Evolutionary conservation across 2,797 vertebrate genomes (phyloP).

Genomic region (Coranthus polyacanthus): DNA sequence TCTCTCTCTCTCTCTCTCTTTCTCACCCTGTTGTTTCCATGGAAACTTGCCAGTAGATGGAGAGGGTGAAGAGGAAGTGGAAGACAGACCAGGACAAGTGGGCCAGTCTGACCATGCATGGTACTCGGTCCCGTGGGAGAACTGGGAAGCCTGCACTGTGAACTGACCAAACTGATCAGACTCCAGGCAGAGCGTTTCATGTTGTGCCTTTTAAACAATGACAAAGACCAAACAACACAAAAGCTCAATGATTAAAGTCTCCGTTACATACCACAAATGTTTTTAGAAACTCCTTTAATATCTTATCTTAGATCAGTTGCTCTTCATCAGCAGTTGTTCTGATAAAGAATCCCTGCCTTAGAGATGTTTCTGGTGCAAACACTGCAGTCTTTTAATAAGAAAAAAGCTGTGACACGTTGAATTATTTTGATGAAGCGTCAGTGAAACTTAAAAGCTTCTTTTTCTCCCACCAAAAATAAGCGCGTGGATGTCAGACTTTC

Average conservation of each 20-base stretch:
- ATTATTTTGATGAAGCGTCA: constrained; percentile 25
- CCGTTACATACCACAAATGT: not conserved
- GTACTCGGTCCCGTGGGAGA: constrained; percentile 72
- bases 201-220: constrained; percentile 27
- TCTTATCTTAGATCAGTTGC: constrained; percentile 11
- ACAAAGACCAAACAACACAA: not conserved
- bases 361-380: constrained; percentile 14
- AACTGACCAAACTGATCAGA: constrained; percentile 46
- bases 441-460: constrained; percentile 33
- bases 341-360: not conserved
- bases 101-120: constrained; percentile 79
- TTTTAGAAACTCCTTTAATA: not conserved
- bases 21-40: constrained; percentile 84
- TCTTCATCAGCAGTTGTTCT: constrained; percentile 2
- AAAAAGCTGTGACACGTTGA: constrained; percentile 38
- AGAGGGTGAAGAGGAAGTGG: constrained; percentile 69
- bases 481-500: constrained; percentile 34
- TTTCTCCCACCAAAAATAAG: constrained; percentile 33
- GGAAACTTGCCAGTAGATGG: constrained; percentile 84
- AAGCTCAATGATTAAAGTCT: not conserved
- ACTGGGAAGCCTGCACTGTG: constrained; percentile 58
- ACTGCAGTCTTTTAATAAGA: constrained; percentile 21
- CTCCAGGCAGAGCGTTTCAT: constrained; percentile 31
- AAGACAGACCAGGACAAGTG: constrained; percentile 74
- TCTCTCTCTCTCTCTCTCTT: constrained; percentile 39